Percentiles rank a stretch among this genome's conserved stretches.
These are phyloP conservation scores for Chrysodeixis includens DNA, from an alignment of 2,888 invertebrate genomes.

Conservation along the genomic window DNA sequence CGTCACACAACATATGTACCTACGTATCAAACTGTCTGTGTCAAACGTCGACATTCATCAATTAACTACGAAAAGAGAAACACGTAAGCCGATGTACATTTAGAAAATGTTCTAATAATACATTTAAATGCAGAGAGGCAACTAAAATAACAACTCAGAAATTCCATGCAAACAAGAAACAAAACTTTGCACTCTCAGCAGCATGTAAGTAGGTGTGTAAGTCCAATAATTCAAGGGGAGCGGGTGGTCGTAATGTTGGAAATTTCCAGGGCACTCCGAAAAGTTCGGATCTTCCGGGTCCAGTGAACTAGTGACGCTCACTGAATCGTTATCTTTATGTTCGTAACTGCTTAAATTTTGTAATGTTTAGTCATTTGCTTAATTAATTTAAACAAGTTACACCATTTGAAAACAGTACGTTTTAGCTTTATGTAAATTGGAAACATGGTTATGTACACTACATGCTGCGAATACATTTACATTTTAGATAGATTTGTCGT, in stretches of 20 bases:
- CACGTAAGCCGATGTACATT: conserved; percentile 27
- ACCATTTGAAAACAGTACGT: background rate
- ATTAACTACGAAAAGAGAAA: conserved; percentile 38
- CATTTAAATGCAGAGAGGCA: conserved; percentile 51
- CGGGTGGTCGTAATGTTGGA: conserved; percentile 85
- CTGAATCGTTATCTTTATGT: conserved; percentile 68
- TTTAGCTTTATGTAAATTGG: background rate
- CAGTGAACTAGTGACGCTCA: conserved; percentile 71
- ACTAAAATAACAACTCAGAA: conserved; percentile 70
- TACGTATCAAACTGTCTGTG: conserved; percentile 38
- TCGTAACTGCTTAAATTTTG: conserved; percentile 43
- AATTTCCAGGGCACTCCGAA: conserved; percentile 78
- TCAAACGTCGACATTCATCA: conserved; percentile 30
- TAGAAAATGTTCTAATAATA: conserved; percentile 44
- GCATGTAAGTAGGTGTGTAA: conserved; percentile 83
- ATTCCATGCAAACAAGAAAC: conserved; percentile 81
- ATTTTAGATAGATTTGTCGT: too few relatives aligned
- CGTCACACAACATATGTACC: conserved; percentile 43
- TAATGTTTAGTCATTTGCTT: conserved; percentile 16
- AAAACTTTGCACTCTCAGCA: conserved; percentile 83
- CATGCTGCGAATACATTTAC: background rate
- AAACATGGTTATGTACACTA: background rate
- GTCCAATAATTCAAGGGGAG: conserved; percentile 83
- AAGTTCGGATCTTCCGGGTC: conserved; percentile 77
- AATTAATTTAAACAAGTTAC: conserved; percentile 15